Base-by-base conservation (phyloP, 2,797 vertebrate species). In the Carduelis carduelis region DNA sequence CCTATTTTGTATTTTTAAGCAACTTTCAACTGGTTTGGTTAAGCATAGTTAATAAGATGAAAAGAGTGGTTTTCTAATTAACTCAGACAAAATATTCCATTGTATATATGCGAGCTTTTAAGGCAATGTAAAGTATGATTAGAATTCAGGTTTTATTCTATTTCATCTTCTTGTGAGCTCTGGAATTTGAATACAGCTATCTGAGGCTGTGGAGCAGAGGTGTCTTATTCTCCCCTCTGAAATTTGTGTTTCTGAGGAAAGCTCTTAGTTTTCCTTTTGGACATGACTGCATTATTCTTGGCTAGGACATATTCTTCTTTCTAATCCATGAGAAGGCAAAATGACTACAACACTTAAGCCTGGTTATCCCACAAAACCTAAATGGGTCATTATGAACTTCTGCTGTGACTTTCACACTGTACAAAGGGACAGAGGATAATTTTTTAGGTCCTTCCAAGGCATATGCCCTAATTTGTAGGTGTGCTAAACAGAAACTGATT, bases 11-110 rank as follows among this genome's bases (percentile, higher is more conserved):
- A 79, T 72, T 94, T 95, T 95, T 77, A 92, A 94, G 69, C 75
- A 95, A 95, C 71, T 96, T 96, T 96, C 68, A 71, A 47, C 53
- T 17, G 35, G 56, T 61, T 92, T 96, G 56, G 71, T 94, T 94
- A 94, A 96, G 88, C 90, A 83, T 43, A 89, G 60, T 81, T 96
- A 96, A 87, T 89, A 93, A 75, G 61, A 94, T 81, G 30, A 94
- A 95, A 94, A 91, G 46, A 71, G 28, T 46, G n/a, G 0, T 4
- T 95, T 59, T 89, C 94, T 93, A 97, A 94, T 93, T 95, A 96
- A 93, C 43, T 61, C 57, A 83, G 89, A 64, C 26, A 79, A 96
- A 96, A 91, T 68, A 83, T 60, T 82, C 69, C 21, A 34, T 66
- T 91, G 55, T 74, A 84, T 92, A 57, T 47, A 34, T 34, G 27